phyloP scores from a whole-genome alignment of 1,140 invertebrate species.

The Zaprionus capensis region DNA sequence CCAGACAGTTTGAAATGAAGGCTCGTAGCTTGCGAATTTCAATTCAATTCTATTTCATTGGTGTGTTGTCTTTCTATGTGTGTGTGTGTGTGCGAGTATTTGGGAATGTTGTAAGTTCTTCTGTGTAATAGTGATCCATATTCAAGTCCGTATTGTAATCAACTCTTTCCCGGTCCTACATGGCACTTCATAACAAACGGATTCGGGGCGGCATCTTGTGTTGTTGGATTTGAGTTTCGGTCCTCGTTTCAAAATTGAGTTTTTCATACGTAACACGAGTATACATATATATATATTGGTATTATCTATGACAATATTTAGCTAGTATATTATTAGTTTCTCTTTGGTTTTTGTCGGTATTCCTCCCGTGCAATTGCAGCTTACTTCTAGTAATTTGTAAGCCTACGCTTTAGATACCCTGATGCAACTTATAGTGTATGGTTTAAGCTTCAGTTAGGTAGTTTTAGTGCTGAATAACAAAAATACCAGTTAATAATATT shows the following conservation, averaged over 20 bases:
- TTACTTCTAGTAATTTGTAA: conserved; percentile 67
- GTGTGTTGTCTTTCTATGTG: conserved; percentile 1
- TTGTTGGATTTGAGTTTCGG: neutral
- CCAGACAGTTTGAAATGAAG: conserved; percentile 47
- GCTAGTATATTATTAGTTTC: conserved; percentile 16
- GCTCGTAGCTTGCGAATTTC: conserved; percentile 17
- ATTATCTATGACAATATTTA: conserved; percentile 14
- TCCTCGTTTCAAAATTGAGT: conserved; percentile 9
- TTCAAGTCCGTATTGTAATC: conserved; percentile 9
- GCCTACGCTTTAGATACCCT: conserved; percentile 66
- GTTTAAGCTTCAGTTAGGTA: conserved; percentile 30
- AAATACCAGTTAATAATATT: conserved; percentile 35
- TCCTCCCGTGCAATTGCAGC: conserved; percentile 11
- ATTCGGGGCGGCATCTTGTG: conserved; percentile 30
- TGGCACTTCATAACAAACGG: conserved; percentile 33
- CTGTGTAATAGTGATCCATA: conserved; percentile 8
- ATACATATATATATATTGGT: neutral
- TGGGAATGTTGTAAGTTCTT: neutral
- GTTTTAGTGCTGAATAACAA: conserved; percentile 13
- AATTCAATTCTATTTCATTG: neutral
- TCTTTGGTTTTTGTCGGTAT: conserved; percentile 26
- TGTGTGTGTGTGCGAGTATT: neutral
- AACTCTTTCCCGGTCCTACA: conserved; percentile 16
- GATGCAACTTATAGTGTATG: conserved; percentile 54
- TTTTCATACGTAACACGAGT: conserved; percentile 5